These are phyloP conservation scores for Ophioderma brevispina DNA, from an alignment of 35 echinoderm and acorn worm species.

Conservation along the genomic window DNA sequence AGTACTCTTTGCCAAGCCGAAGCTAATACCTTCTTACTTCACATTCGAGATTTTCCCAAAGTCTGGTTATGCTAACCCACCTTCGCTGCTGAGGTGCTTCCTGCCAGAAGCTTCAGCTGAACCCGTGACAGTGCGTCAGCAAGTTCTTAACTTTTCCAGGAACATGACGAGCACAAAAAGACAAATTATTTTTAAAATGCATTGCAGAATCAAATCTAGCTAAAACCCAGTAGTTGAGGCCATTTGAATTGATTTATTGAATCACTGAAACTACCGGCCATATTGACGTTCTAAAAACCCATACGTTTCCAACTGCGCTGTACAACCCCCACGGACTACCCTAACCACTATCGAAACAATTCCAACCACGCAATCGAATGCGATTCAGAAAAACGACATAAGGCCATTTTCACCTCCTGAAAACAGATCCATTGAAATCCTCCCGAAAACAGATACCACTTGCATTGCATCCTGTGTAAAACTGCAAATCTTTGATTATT, in stretches of 20 bases:
- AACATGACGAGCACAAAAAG: slow-evolving; percentile 16
- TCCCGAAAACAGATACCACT: slow-evolving; percentile 10
- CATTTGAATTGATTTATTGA: no score
- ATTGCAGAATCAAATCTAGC: slow-evolving; percentile 22
- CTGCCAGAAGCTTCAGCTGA: slow-evolving; percentile 19
- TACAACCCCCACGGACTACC: neutral
- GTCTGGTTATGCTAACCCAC: neutral
- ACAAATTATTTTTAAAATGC: slow-evolving; percentile 20
- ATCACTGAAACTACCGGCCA: slow-evolving; percentile 23
- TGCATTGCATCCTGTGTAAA: slow-evolving; percentile 27
- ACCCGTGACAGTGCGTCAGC: slow-evolving; percentile 33
- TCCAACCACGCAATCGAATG: slow-evolving; percentile 38
- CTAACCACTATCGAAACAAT: slow-evolving; percentile 17
- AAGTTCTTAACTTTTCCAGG: slow-evolving; percentile 25
- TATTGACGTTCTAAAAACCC: slow-evolving; percentile 36
- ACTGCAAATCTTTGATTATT: neutral
- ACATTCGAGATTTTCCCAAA: neutral
- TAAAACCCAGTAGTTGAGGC: slow-evolving; percentile 21
- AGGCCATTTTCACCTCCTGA: slow-evolving; percentile 9
- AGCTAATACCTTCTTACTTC: neutral
- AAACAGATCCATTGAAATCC: slow-evolving; percentile 5
- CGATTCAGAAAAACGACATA: neutral
- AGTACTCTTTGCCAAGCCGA: neutral
- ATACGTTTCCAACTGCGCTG: neutral
- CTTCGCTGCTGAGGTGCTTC: slow-evolving; percentile 9